Evolutionary conservation across 1,140 invertebrate species (phyloP).

Genomic region (Drosophila kohkoa): DNA sequence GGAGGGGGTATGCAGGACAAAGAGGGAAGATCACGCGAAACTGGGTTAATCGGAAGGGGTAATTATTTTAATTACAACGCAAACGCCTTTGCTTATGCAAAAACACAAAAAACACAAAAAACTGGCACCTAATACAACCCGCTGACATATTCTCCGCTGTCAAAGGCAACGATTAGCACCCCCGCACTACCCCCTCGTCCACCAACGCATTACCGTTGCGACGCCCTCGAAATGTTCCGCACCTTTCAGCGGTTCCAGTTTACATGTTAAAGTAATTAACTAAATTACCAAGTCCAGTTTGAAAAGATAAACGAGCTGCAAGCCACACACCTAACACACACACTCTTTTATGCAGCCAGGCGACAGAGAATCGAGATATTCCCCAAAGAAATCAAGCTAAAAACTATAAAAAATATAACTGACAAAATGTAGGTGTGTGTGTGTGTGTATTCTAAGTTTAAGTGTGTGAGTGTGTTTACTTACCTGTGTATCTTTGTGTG

Average conservation of each 20-base stretch:
- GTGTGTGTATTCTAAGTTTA: constrained; percentile 26
- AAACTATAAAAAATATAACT: constrained; percentile 64
- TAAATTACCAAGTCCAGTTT: constrained; percentile 74
- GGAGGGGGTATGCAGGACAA: background rate
- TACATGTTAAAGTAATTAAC: constrained; percentile 82
- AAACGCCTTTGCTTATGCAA: constrained; percentile 65
- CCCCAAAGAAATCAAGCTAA: constrained; percentile 82
- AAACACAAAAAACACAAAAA: background rate
- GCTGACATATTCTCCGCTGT: constrained; percentile 50
- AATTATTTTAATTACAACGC: constrained; percentile 82
- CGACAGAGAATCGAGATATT: constrained; percentile 52
- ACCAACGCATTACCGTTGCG: background rate
- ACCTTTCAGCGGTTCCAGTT: constrained; percentile 49
- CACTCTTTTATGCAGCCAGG: constrained; percentile 35
- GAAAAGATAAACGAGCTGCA: constrained; percentile 55
- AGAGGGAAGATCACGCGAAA: constrained; percentile 36
- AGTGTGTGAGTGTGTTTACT: constrained; percentile 14
- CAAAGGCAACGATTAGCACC: constrained; percentile 44
- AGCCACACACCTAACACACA: constrained; percentile 31
- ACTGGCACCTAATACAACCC: constrained; percentile 63
- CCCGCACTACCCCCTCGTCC: background rate
- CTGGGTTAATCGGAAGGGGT: constrained; percentile 79
- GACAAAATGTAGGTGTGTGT: constrained; percentile 3
- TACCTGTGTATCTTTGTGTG: constrained; percentile 55
- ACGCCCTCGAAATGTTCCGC: constrained; percentile 33